Evolutionary conservation across 1,140 invertebrate genomes (phyloP), one percentile per base, ranked within the genome.

Genomic region (Leptopilina clavipes): DNA sequence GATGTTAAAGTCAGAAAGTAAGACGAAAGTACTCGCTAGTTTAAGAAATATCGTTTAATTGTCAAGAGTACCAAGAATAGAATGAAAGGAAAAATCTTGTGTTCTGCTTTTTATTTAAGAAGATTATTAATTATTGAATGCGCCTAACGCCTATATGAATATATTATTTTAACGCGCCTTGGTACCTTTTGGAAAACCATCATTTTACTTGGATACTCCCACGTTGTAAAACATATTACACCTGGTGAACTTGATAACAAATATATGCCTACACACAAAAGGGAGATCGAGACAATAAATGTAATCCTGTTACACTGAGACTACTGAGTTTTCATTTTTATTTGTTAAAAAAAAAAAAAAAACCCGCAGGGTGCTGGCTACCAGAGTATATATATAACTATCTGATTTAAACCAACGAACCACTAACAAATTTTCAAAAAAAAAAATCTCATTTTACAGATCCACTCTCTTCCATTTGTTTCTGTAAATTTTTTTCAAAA

Each of bases 251-350:
- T 71, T 79, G 81, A 83, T 72, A 44, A 82, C 87, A 83, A 86
- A 76, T 85, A 85, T 85, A 87, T 87, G 88, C 86, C 77, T 82
- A 82, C 87, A 87, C 80, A 82, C 79, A 80, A 84, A 40, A 86
- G 88, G 86, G 84, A 89, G 86, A 89, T 90, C 89, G 86, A 88
- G 89, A 90, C 87, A 90, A 90, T 90, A 90, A 90, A 90, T 90
- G 89, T 89, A 90, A 90, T 90, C 84, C 86, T 90, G 87, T 90
- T 90, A 89, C 85, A 90, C 89, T 89, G 85, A 89, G 87, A 89
- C 82, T 86, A 86, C 79, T 89, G 88, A 84, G 87, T 90, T 89
- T 89, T 89, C 84, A 40, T 86, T 90, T 90, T 89, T 89, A 89
- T 89, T 90, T 89, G 85, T 86, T 72, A 52, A 81, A 40, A 40